A percentile compares a stretch with the other conserved stretches of the same genome.
Evolutionary conservation across 2,888 invertebrate species (phyloP).

Genomic region (Dolichopus griseipennis): DNA sequence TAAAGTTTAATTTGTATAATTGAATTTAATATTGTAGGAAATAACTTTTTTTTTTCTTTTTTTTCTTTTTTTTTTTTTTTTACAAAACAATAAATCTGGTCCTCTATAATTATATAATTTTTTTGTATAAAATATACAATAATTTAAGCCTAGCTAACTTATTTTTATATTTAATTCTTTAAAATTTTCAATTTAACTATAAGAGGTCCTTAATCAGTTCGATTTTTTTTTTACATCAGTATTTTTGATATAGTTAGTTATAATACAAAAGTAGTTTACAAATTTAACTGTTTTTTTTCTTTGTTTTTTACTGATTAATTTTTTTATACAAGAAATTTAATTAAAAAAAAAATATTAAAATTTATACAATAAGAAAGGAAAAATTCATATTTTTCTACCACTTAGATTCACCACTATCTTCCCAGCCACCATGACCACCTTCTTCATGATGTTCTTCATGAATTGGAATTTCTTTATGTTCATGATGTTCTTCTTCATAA

Average conservation of each 20-base stretch:
- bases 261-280: no score
- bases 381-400: slow-evolving; percentile 16
- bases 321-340: no score
- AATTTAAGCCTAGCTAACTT: neutral
- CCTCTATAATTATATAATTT: no score
- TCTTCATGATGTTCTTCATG: slow-evolving; percentile 26
- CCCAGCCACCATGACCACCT: slow-evolving; percentile 27
- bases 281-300: no score
- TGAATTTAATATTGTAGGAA: no score
- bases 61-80: no score
- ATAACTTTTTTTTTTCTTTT: no score
- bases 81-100: no score
- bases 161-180: neutral
- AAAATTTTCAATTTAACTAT: neutral
- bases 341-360: no score
- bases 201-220: slow-evolving; percentile 5
- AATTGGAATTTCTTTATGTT: slow-evolving; percentile 19
- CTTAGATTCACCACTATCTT: slow-evolving; percentile 41
- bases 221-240: neutral
- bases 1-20: no score
- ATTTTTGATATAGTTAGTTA: neutral
- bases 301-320: no score
- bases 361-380: neutral
- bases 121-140: no score
- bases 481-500: slow-evolving; percentile 31